Evolutionary conservation across 2,113 vertebrate genomes (phyloP).

Genomic region (Tyrannus savana): DNA sequence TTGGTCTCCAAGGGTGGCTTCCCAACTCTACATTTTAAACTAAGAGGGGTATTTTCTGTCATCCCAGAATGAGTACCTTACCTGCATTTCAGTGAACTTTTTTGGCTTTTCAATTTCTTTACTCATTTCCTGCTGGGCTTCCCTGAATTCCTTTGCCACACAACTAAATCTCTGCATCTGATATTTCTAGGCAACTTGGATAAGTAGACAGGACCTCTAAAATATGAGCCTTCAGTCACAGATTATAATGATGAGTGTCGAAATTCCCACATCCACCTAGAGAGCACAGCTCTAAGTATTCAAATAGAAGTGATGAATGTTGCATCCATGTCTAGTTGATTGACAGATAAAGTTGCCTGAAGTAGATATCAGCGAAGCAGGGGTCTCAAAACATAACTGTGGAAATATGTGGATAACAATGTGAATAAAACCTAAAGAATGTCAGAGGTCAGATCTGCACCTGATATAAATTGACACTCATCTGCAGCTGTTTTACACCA

Average conservation of each 20-base stretch:
- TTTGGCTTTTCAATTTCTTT: neutral
- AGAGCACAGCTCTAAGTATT: neutral
- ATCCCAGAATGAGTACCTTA: neutral
- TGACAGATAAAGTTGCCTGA: neutral
- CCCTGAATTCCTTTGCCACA: neutral
- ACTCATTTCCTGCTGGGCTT: neutral
- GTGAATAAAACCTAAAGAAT: neutral
- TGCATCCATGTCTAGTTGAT: neutral
- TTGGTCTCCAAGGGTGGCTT: fast-evolving
- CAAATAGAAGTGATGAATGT: neutral
- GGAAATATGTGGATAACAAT: neutral
- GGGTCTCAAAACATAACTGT: neutral
- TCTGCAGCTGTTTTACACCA: neutral
- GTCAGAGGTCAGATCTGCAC: neutral
- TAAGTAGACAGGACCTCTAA: neutral
- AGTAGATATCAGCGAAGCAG: neutral
- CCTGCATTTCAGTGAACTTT: neutral
- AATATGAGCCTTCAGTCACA: neutral
- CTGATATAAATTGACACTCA: neutral
- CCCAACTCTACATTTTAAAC: neutral
- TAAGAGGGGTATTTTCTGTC: neutral
- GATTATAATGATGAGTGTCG: neutral
- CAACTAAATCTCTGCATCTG: neutral
- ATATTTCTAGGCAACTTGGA: neutral
- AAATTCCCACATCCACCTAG: neutral